A percentile compares a stretch with the other conserved stretches of the same genome.
Conservation (phyloP, 2,797 vertebrate species). For the Gymnothorax reevesii region DNA sequence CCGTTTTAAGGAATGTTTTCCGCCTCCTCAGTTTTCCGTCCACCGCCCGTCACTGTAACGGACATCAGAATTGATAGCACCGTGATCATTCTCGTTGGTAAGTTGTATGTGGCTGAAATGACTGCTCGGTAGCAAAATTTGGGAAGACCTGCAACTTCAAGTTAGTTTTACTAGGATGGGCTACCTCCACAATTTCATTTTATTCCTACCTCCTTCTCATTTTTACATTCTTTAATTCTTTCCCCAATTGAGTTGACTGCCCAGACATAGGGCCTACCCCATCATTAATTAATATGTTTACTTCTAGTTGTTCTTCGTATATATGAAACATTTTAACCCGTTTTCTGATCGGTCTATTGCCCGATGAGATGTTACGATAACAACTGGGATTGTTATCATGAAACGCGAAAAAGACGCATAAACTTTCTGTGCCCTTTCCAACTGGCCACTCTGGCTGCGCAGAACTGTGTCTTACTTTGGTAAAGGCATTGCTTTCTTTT, state of each 20-base stretch:
- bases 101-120: conserved; percentile 19
- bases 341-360: conserved; percentile 38
- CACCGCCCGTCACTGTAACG: not conserved
- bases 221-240: conserved; percentile 64
- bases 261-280: conserved; percentile 4
- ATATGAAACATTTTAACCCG: conserved; percentile 29
- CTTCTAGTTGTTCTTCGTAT: conserved; percentile 32
- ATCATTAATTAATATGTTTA: conserved; percentile 15
- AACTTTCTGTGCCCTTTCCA: conserved; percentile 64
- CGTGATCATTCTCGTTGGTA: not conserved
- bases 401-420: conserved; percentile 71
- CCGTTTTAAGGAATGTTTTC: too few species aligned
- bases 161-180: conserved; percentile 68
- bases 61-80: conserved; percentile 21
- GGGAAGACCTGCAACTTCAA: conserved; percentile 68
- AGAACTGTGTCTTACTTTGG: conserved; percentile 81
- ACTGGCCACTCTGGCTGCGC: conserved; percentile 56
- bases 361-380: conserved; percentile 30
- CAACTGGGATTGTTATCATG: conserved; percentile 36
- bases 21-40: too few species aligned
- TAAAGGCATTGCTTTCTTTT: conserved; percentile 59
- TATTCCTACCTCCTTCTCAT: conserved; percentile 63
- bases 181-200: conserved; percentile 71
- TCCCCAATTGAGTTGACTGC: conserved; percentile 65
- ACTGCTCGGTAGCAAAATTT: conserved; percentile 36